Percentiles rank a stretch among this genome's conserved stretches.
These are phyloP conservation scores for Ammospiza caudacuta DNA, from an alignment of 2,113 vertebrate species.

Conservation along the genomic window DNA sequence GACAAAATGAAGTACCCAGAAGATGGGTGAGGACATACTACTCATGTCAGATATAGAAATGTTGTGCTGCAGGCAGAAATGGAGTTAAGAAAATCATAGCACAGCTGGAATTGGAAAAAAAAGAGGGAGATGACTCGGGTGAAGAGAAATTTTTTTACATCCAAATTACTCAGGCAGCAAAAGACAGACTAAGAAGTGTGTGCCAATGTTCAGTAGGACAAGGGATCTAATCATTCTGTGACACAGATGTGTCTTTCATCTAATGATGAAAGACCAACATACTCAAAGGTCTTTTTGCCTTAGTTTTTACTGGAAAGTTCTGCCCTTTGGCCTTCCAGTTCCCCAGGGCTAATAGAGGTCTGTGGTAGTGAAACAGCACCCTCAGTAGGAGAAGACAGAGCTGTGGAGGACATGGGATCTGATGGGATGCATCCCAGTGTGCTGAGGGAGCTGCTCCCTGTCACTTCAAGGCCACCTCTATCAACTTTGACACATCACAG, in stretches of 20 bases:
- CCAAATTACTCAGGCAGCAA: neutral
- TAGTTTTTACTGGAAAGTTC: neutral
- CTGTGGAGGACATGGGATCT: neutral
- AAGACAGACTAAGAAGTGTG: neutral
- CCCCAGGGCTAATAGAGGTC: neutral
- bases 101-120: neutral
- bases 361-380: neutral
- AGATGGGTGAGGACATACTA: neutral
- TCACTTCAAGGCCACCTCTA: neutral
- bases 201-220: neutral
- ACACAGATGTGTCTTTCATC: neutral
- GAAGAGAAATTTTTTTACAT: neutral
- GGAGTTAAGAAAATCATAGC: neutral
- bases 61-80: neutral
- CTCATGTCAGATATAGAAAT: neutral
- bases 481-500: neutral
- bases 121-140: rapidly evolving
- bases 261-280: neutral
- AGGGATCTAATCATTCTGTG: neutral
- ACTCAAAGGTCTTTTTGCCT: neutral
- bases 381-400: neutral
- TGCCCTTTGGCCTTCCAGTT: neutral
- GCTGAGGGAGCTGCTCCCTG: neutral
- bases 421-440: neutral
- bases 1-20: neutral